Percentiles rank a stretch among this genome's conserved stretches.
Evolutionary conservation across 2,797 vertebrate species (phyloP).

Genomic region (Salmo trutta): DNA sequence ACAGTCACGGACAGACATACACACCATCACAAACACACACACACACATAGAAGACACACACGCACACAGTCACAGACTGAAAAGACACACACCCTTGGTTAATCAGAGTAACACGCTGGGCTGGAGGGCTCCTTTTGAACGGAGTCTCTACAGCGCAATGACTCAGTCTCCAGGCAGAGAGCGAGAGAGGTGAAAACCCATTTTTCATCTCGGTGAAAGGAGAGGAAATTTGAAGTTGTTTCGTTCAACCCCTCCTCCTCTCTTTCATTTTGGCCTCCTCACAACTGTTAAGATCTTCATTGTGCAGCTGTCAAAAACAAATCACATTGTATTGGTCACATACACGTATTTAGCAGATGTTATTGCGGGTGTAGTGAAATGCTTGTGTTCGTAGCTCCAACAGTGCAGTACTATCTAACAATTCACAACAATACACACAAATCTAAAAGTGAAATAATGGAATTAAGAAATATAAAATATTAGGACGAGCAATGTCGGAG

Average conservation of each 20-base stretch:
- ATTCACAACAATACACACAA: too few species aligned
- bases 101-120: slow-evolving; percentile 38
- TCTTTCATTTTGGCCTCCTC: slow-evolving; percentile 19
- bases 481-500: too few species aligned
- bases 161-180: background rate
- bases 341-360: too few species aligned
- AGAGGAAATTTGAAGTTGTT: slow-evolving; percentile 22
- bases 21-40: slow-evolving; percentile 10
- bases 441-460: too few species aligned
- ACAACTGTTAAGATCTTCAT: slow-evolving; percentile 37
- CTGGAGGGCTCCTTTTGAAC: slow-evolving; percentile 34
- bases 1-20: background rate
- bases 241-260: slow-evolving; percentile 24
- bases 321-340: too few species aligned
- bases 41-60: background rate
- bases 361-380: too few species aligned
- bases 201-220: slow-evolving; percentile 17
- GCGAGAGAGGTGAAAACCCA: background rate
- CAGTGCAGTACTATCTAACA: too few species aligned
- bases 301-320: slow-evolving; percentile 11
- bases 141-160: background rate
- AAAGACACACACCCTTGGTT: slow-evolving; percentile 8
- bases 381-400: too few species aligned
- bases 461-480: too few species aligned
- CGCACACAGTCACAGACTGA: slow-evolving; percentile 10